A percentile compares a stretch with the other conserved stretches of the same genome.
Conservation (phyloP, 2,113 vertebrate species). For the Elaphurus davidianus region DNA sequence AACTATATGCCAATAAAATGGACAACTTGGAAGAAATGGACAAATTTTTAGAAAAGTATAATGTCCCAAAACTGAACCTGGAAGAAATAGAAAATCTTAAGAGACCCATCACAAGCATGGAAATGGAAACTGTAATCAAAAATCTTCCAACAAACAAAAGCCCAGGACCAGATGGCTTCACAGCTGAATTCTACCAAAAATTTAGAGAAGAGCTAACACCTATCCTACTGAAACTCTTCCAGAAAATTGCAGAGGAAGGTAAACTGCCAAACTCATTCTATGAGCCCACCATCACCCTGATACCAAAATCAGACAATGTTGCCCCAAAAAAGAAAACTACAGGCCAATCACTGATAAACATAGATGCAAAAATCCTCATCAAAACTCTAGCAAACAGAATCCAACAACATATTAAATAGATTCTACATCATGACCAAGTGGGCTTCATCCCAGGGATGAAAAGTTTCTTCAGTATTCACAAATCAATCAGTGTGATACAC, state of each 20-base stretch:
- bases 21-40: not conserved
- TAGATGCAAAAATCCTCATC: not conserved
- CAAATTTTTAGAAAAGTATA: not conserved
- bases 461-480: not conserved
- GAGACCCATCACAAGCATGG: not conserved
- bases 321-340: not conserved
- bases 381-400: not conserved
- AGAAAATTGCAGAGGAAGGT: not conserved
- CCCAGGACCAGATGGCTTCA: not conserved
- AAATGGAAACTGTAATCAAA: not conserved
- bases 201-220: not conserved
- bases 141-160: not conserved
- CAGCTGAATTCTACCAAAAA: not conserved
- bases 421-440: not conserved
- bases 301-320: not conserved
- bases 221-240: not conserved
- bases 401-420: not conserved
- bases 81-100: not conserved
- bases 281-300: not conserved
- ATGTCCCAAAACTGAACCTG: fast-evolving
- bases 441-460: not conserved
- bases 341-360: not conserved
- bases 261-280: not conserved
- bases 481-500: not conserved
- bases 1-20: not conserved